Evolutionary conservation across 2,888 invertebrate species (phyloP), one percentile per base, ranked within the genome.

Genomic region (Drosophila mettleri): DNA sequence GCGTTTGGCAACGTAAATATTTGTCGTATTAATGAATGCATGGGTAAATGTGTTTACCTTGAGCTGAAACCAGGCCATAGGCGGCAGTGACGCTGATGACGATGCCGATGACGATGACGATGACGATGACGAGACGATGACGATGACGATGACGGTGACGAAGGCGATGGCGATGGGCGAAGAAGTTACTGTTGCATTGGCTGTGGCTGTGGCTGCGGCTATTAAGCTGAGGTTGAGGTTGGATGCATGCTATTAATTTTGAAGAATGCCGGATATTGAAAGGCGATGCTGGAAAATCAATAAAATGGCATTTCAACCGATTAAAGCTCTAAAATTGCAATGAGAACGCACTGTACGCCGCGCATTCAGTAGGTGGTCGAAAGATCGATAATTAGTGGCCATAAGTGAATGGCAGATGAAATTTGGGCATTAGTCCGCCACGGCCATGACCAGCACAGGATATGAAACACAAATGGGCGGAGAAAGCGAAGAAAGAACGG

Each of bases 21-120:
- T 85, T 85, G 87, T 60, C 71, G 69, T 79, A 85, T 85, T 85
- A 88, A 85, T 88, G 88, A 78, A 84, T 86, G 89, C 77, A 77
- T 81, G 68, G 87, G 77, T 84, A 79, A 85, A 86, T 88, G 82
- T 85, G 85, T 85, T 85, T 88, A 81, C 85, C 68, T 70, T 80
- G 33, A 62, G 74, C 68, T 59, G 74, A 64, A 65, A 60, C 78
- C 69, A 64, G 60, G 31, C 51, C 67, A 61, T 57, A 54, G 55
- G 53, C 57, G 51, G 52, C 46, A 31, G 33, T 45, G 48, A 31
- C 46, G 58, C 45, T 33, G 58, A 51, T 22, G 55, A 31, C 27
- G 33, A 14, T 33, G 49, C 10, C 27, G 20, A 22, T 16, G 38
- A 9, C 33, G 31, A 29, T 29, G 39, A 12, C 48, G 31, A 27